These are phyloP conservation scores for Mormyrops attenuatus DNA, from an alignment of 2,797 vertebrate genomes.

Conservation along the genomic window DNA sequence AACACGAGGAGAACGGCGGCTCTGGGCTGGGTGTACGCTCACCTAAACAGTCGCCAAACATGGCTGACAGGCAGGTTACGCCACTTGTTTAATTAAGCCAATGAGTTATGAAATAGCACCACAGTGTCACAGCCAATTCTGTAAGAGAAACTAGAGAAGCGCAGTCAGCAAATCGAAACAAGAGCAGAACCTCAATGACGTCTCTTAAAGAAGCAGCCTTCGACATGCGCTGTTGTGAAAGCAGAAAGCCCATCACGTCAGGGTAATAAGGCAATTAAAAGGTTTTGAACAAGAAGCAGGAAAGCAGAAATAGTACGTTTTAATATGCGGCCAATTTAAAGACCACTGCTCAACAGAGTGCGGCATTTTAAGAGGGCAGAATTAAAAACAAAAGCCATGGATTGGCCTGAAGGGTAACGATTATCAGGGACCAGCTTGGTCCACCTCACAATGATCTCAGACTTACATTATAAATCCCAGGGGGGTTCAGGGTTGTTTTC, in stretches of 20 bases:
- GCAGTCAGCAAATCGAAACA: not conserved
- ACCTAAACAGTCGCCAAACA: not conserved
- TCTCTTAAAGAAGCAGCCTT: not conserved
- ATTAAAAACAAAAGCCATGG: not conserved
- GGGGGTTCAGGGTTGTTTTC: not conserved
- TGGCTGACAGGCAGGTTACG: not conserved
- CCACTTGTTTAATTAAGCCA: not conserved
- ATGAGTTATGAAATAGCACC: not conserved
- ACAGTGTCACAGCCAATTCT: not conserved
- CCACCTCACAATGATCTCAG: not conserved
- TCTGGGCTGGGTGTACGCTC: not conserved
- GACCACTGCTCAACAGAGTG: not conserved
- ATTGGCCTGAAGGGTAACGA: not conserved
- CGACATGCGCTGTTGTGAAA: not conserved
- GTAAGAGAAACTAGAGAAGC: not conserved
- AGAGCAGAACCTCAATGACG: not conserved
- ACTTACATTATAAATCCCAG: not conserved
- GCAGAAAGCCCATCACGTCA: not conserved
- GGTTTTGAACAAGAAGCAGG: not conserved
- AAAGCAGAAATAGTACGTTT: not conserved
- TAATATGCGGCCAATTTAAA: not conserved
- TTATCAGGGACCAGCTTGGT: not conserved
- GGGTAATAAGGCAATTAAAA: not conserved
- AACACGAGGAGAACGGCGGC: not conserved
- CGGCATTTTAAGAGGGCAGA: not conserved